Percentiles rank a stretch among this genome's conserved stretches.
Evolutionary conservation across 2,888 invertebrate genomes (phyloP).

Genomic region (Bembecia ichneumoniformis): DNA sequence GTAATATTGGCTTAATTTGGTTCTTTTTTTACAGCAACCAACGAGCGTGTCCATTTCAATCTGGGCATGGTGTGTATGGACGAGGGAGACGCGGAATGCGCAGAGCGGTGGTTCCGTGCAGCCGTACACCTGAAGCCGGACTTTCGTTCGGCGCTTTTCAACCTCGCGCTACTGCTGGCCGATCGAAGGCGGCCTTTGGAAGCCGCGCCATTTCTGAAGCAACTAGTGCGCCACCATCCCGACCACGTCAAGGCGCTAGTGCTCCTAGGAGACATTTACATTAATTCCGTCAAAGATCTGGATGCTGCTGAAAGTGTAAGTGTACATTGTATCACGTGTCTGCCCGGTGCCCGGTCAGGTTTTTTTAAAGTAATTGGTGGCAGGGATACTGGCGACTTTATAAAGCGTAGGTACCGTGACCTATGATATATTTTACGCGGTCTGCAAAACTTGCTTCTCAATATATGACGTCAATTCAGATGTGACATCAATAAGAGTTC

Average conservation of each 20-base stretch:
- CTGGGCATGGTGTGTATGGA: constrained; percentile 98
- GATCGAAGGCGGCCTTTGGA: constrained; percentile 91
- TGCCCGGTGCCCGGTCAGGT: no score
- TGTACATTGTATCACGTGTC: constrained; percentile 10
- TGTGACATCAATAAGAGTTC: no score
- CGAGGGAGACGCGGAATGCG: constrained; percentile 88
- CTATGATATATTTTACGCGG: no score
- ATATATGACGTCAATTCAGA: background rate
- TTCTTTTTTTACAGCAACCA: constrained; percentile 68
- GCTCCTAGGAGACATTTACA: constrained; percentile 94
- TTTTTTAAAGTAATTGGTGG: no score
- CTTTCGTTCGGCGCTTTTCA: constrained; percentile 95
- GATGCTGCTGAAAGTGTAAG: constrained; percentile 94
- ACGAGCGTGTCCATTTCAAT: constrained; percentile 95
- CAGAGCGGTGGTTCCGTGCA: constrained; percentile 91
- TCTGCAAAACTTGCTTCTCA: constrained; percentile 2
- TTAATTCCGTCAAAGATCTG: constrained; percentile 94
- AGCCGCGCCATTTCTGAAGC: constrained; percentile 92
- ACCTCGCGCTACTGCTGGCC: constrained; percentile 90
- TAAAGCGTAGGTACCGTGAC: no score
- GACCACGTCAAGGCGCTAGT: constrained; percentile 96
- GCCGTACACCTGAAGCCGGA: constrained; percentile 90
- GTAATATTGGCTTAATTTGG: background rate
- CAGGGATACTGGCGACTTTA: no score
- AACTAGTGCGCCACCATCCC: constrained; percentile 90